Evolutionary conservation across 2,113 vertebrate genomes (phyloP).

Genomic region (Lynx canadensis): DNA sequence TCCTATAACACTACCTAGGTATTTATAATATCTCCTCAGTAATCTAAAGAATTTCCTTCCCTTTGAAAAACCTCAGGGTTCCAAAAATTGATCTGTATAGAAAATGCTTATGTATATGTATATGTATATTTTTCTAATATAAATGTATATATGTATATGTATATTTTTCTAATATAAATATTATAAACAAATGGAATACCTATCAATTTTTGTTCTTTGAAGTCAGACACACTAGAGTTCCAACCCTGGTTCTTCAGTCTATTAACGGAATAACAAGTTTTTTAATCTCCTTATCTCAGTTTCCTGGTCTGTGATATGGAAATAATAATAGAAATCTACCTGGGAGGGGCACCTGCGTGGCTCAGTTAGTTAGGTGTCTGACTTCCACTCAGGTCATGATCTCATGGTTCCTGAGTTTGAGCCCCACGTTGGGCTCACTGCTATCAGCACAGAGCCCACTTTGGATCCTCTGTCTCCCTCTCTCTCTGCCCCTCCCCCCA

Average conservation of each 20-base stretch:
- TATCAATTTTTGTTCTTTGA: constrained; percentile 5
- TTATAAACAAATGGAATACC: neutral
- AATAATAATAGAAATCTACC: neutral
- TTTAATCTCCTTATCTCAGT: neutral
- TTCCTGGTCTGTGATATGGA: neutral
- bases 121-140: too few species aligned
- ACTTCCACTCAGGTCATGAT: too few species aligned
- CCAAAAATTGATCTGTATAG: neutral
- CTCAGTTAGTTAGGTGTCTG: too few species aligned
- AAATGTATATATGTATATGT: too few species aligned
- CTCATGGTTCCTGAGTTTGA: too few species aligned
- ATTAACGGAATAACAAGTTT: neutral
- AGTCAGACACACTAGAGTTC: constrained; percentile 21
- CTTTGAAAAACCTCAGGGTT: constrained; percentile 15
- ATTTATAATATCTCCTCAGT: neutral
- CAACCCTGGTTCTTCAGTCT: neutral
- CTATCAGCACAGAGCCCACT: too few species aligned
- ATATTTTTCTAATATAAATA: too few species aligned
- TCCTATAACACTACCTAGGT: neutral
- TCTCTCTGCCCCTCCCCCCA: too few species aligned
- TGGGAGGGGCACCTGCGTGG: neutral
- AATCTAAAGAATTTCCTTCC: neutral
- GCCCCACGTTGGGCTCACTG: too few species aligned
- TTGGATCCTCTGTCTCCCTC: too few species aligned
- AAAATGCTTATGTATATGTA: neutral